Evolutionary conservation across 2,888 invertebrate genomes (phyloP).

Genomic region (Smittia aterrima): DNA sequence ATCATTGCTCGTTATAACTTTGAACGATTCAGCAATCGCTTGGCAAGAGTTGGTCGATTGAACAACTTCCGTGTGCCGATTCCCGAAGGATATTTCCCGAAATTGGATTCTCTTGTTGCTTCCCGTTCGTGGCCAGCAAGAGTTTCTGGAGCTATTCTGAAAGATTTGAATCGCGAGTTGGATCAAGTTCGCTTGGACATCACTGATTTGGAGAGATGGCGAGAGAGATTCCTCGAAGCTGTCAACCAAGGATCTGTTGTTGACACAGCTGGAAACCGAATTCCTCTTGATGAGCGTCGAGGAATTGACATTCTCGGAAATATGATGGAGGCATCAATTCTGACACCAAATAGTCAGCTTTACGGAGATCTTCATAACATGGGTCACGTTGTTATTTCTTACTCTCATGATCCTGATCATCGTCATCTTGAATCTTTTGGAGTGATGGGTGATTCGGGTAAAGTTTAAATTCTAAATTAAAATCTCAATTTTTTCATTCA

Average conservation of each 20-base stretch:
- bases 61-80: constrained; percentile 69
- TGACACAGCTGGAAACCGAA: constrained; percentile 59
- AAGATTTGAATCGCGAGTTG: constrained; percentile 65
- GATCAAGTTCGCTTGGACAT: constrained; percentile 68
- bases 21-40: constrained; percentile 71
- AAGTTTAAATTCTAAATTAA: too few relatives aligned
- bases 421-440: constrained; percentile 69
- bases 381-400: constrained; percentile 60
- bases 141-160: constrained; percentile 57
- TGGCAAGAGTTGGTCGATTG: constrained; percentile 63
- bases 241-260: constrained; percentile 64
- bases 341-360: constrained; percentile 66
- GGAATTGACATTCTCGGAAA: constrained; percentile 80
- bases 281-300: constrained; percentile 62
- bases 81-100: constrained; percentile 78
- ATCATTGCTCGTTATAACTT: constrained; percentile 65
- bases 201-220: constrained; percentile 72
- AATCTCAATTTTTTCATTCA: too few relatives aligned
- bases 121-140: constrained; percentile 75
- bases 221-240: constrained; percentile 69
- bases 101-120: constrained; percentile 74
- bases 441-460: constrained; percentile 76
- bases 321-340: constrained; percentile 70
- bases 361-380: constrained; percentile 66
- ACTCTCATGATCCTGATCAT: constrained; percentile 77